Base-by-base conservation (phyloP, 2,113 vertebrate genomes). In the Osmerus mordax region DNA sequence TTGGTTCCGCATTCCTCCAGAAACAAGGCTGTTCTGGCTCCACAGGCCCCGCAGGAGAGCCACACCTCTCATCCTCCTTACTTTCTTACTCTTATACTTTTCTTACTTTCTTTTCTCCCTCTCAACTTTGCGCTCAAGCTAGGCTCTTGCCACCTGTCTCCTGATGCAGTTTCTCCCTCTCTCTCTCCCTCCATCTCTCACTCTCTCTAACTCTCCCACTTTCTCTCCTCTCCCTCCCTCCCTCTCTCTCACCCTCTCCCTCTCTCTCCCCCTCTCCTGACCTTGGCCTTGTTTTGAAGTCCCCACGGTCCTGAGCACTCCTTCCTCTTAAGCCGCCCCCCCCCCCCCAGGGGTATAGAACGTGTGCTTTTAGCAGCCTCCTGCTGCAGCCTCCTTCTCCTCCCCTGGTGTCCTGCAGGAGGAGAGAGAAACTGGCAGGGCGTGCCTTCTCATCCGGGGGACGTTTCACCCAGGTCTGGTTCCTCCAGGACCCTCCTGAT, bases 1-100 rank as follows among this genome's bases (percentile, higher is more conserved):
- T 89, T 84, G 78, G 83, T 88, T 88, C 86, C 83, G 86, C 87
- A 90, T 90, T 91, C 89, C 78, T 85, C 78, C 76, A 81, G 70
- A 78, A 87, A 79, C 75, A 65, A 16, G 83, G 86, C 73, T 81
- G 81, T 77, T 80, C 79, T 77, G 71, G 74, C 77, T 84, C 67
- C 51, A 78, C 78, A 65, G 76, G 82, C 77, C 85, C 81, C 80
- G 81, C 89, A 88, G 82, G 32, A 36, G 32, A 36, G 32, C 4
- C 32, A 36, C 32, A 36, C 32, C 32, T 36, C 41, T 47, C 1
- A 47, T 47, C 8, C 2, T 47, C 41, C 41, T 47, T 47, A 36
- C 32, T 36, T 36, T 36, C 32, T 12, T 47, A 11, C 9, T 47
- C 41, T 47, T 47, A 47, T 47, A 47, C 41, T 47, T 5, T 47